phyloP scores from a whole-genome alignment of 2,797 vertebrate species.

The Brachyrhaphis roseni region DNA sequence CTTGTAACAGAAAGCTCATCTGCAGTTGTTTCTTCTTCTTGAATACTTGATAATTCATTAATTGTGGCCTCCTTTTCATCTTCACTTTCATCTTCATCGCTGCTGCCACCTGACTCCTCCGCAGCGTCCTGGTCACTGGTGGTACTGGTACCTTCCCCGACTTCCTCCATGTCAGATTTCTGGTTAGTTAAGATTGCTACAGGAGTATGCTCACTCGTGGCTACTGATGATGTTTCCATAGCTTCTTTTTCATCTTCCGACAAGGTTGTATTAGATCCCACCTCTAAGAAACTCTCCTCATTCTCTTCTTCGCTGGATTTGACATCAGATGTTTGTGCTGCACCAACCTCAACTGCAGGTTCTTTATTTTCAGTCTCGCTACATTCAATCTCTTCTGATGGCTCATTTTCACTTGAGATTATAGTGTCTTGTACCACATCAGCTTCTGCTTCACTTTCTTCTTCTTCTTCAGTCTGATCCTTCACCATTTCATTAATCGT shows the following conservation, averaged over 20 bases:
- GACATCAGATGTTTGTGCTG: background rate
- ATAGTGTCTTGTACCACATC: background rate
- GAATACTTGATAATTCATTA: slow-evolving; percentile 3
- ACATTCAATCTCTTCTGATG: background rate
- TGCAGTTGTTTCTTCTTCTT: slow-evolving; percentile 24
- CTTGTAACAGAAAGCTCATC: slow-evolving; percentile 18
- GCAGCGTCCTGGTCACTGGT: slow-evolving; percentile 25
- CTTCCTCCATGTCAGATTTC: slow-evolving; percentile 43
- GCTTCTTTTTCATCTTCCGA: slow-evolving; percentile 22
- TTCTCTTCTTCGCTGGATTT: slow-evolving; percentile 1
- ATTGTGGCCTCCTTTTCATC: slow-evolving; percentile 19
- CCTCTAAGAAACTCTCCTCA: slow-evolving; percentile 35
- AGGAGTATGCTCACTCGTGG: slow-evolving; percentile 1
- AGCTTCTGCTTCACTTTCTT: slow-evolving; percentile 10
- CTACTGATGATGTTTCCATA: background rate
- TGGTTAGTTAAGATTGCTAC: slow-evolving; percentile 16
- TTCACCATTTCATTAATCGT: slow-evolving; percentile 17
- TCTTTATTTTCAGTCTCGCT: slow-evolving; percentile 5
- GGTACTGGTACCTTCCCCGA: slow-evolving; percentile 6
- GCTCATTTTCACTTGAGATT: background rate
- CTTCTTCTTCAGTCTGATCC: slow-evolving; percentile 1
- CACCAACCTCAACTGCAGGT: background rate
- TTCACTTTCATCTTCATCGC: slow-evolving; percentile 18
- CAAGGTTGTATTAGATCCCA: background rate
- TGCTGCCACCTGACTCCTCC: slow-evolving; percentile 19